A percentile compares a stretch with the other conserved stretches of the same genome.
These are phyloP conservation scores for Tupaia chinensis DNA, from an alignment of 2,113 vertebrate species.

Conservation along the genomic window DNA sequence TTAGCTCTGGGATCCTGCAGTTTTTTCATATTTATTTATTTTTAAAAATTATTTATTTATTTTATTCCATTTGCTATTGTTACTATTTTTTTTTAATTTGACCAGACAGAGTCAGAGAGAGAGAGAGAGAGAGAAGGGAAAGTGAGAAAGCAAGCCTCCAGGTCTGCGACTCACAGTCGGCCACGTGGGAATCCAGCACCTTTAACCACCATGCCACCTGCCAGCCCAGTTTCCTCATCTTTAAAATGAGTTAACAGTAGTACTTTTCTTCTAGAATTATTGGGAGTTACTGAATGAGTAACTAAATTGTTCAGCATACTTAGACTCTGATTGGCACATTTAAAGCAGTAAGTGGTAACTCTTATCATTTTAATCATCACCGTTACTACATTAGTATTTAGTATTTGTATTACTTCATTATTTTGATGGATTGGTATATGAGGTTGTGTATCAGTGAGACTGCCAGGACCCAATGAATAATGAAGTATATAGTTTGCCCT, in stretches of 20 bases:
- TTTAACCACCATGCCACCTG: no score
- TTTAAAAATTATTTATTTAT: no score
- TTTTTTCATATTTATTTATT: conserved; percentile 3
- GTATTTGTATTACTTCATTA: neutral
- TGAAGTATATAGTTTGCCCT: neutral
- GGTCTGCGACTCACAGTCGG: no score
- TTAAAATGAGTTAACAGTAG: conserved; percentile 14
- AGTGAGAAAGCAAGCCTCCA: no score
- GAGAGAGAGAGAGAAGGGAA: no score
- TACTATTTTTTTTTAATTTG: no score
- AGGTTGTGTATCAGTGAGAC: neutral
- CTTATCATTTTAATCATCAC: conserved; percentile 5
- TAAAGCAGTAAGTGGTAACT: conserved; percentile 1
- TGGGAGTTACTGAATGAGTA: conserved; percentile 17
- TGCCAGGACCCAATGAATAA: neutral
- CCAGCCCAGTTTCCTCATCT: neutral
- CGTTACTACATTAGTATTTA: neutral
- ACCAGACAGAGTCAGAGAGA: no score
- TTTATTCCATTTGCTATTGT: no score
- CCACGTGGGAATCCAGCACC: no score
- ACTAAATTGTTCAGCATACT: conserved; percentile 1
- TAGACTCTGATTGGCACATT: neutral
- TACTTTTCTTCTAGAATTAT: conserved; percentile 21
- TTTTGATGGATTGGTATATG: neutral
- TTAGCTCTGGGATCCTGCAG: neutral